Percentiles rank a stretch among this genome's conserved stretches.
Conservation (phyloP, 1,140 invertebrate species). For the Aphidius gifuensis region DNA sequence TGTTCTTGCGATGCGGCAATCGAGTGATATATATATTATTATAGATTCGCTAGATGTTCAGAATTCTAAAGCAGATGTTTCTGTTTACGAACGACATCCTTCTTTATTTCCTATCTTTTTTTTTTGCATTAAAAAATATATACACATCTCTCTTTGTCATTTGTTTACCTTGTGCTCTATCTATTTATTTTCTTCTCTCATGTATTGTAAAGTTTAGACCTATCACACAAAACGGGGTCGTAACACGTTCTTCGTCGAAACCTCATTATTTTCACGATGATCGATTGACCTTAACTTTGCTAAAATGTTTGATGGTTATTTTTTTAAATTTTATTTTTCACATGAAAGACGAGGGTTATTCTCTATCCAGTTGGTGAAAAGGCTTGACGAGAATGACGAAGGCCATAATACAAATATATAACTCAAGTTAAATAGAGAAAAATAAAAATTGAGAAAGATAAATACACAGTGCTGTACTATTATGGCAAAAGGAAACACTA, state of each 20-base stretch:
- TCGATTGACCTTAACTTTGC: slow-evolving; percentile 25
- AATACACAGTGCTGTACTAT: neutral
- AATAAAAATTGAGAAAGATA: slow-evolving; percentile 8
- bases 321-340: too few species aligned
- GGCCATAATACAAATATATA: neutral
- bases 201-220: too few species aligned
- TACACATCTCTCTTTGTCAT: neutral
- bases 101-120: neutral
- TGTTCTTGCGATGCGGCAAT: neutral
- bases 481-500: neutral
- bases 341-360: slow-evolving; percentile 13
- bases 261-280: slow-evolving; percentile 33
- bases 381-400: neutral
- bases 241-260: slow-evolving; percentile 8
- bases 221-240: slow-evolving; percentile 12
- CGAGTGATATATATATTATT: neutral
- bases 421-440: too few species aligned
- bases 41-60: slow-evolving; percentile 29
- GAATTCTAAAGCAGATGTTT: slow-evolving; percentile 45
- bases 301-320: neutral
- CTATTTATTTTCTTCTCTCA: too few species aligned
- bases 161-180: too few species aligned
- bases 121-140: neutral
- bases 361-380: neutral
- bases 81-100: slow-evolving; percentile 30